Percentiles rank a stretch among this genome's conserved stretches.
Evolutionary conservation across 2,797 vertebrate genomes (phyloP).

Genomic region (Anguilla obscura): DNA sequence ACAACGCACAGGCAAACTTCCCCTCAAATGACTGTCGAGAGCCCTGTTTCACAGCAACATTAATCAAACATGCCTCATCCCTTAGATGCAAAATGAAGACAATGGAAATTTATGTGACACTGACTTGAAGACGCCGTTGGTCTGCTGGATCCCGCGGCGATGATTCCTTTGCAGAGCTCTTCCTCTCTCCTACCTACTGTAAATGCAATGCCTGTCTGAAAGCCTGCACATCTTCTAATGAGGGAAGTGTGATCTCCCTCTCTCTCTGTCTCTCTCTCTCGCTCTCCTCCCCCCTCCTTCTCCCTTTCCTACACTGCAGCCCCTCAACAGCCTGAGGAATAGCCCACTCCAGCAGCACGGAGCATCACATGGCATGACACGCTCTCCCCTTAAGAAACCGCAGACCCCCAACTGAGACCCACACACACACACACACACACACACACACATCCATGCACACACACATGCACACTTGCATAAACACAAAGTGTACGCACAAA

Average conservation of each 20-base stretch:
- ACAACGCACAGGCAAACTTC: neutral
- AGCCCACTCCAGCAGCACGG: neutral
- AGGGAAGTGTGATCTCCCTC: constrained; percentile 5
- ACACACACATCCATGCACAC: neutral
- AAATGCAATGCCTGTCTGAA: neutral
- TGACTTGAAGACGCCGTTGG: neutral
- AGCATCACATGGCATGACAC: constrained; percentile 5
- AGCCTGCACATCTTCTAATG: neutral
- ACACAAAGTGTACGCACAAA: neutral
- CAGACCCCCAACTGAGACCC: neutral
- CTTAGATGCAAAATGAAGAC: neutral
- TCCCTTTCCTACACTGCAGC: neutral
- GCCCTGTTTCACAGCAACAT: neutral
- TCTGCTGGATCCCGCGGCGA: constrained; percentile 1
- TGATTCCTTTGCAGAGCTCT: neutral
- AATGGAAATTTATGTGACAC: neutral
- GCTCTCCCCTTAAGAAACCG: neutral
- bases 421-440: neutral
- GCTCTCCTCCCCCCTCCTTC: neutral
- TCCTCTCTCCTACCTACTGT: neutral
- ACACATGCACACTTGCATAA: neutral
- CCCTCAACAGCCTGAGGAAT: neutral
- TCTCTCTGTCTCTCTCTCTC: constrained; percentile 11
- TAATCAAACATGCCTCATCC: neutral
- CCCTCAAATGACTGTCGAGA: neutral